phyloP scores from a whole-genome alignment of 2,113 vertebrate species.

The Hippoglossus stenolepis region DNA sequence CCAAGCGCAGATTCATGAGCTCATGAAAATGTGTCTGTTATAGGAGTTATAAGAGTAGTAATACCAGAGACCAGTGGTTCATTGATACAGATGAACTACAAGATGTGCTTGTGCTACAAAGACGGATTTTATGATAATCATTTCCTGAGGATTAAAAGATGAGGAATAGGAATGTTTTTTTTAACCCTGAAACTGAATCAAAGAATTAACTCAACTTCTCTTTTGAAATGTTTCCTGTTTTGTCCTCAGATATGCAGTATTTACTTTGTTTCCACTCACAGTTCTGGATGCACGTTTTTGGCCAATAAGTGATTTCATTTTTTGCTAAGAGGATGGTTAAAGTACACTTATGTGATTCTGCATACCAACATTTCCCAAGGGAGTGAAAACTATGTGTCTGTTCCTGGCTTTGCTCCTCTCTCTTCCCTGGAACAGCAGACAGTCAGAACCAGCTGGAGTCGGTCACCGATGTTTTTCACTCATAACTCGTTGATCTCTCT shows the following conservation, averaged over 20 bases:
- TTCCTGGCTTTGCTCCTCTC: constrained; percentile 36
- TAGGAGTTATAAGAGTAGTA: neutral
- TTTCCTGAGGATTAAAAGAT: neutral
- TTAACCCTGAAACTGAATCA: neutral
- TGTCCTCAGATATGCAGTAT: constrained; percentile 12
- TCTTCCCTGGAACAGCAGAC: constrained; percentile 40
- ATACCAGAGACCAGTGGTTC: constrained; percentile 5
- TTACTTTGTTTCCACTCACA: constrained; percentile 24
- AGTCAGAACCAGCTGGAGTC: constrained; percentile 72
- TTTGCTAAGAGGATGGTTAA: constrained; percentile 35
- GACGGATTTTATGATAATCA: neutral
- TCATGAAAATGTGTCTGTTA: constrained; percentile 43
- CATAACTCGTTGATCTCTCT: constrained; percentile 62
- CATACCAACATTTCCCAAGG: constrained; percentile 58
- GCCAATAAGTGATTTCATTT: neutral
- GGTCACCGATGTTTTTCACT: constrained; percentile 61
- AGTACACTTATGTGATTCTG: constrained; percentile 25
- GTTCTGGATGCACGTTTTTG: neutral
- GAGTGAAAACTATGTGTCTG: constrained; percentile 52
- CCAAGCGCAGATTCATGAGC: constrained; percentile 35
- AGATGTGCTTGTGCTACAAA: neutral
- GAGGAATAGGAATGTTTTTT: neutral
- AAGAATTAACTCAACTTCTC: constrained; percentile 1
- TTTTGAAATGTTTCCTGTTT: constrained; percentile 40
- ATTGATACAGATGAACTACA: neutral